Evolutionary conservation across 2,797 vertebrate genomes (phyloP).

Genomic region (Pangasius macronema): DNA sequence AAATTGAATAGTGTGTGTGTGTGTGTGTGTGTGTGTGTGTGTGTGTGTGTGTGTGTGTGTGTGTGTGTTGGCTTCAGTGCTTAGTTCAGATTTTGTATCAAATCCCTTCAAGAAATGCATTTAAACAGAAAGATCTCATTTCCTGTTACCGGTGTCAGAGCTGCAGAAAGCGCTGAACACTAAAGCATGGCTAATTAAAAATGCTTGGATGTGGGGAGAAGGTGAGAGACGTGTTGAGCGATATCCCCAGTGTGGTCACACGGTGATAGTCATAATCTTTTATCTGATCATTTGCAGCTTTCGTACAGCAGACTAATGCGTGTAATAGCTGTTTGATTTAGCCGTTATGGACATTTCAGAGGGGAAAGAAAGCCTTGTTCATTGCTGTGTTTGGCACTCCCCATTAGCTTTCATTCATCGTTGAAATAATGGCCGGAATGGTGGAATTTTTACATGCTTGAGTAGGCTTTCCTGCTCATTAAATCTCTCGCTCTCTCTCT

Average conservation of each 20-base stretch:
- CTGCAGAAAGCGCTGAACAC: not conserved
- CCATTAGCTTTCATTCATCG: constrained; percentile 76
- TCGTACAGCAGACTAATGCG: constrained; percentile 38
- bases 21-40: too few species aligned
- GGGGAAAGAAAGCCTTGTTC: constrained; percentile 55
- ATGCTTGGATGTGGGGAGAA: not conserved
- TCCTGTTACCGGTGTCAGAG: not conserved
- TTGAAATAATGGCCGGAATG: constrained; percentile 52
- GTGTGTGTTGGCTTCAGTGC: too few species aligned
- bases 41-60: not conserved
- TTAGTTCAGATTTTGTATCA: not conserved
- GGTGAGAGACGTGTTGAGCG: constrained; percentile 26
- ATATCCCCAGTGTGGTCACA: constrained; percentile 10
- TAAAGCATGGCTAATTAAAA: constrained; percentile 19
- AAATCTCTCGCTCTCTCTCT: constrained; percentile 67
- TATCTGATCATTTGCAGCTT: constrained; percentile 32
- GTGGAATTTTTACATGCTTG: constrained; percentile 55
- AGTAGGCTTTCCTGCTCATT: constrained; percentile 77
- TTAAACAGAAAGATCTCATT: not conserved
- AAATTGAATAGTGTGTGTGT: not conserved
- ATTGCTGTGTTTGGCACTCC: constrained; percentile 83
- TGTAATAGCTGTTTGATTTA: constrained; percentile 53
- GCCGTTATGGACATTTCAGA: constrained; percentile 49
- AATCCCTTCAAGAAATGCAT: not conserved
- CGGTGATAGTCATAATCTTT: constrained; percentile 25